Conservation (phyloP, 2,797 vertebrate genomes). For the Meriones psammophilus region DNA sequence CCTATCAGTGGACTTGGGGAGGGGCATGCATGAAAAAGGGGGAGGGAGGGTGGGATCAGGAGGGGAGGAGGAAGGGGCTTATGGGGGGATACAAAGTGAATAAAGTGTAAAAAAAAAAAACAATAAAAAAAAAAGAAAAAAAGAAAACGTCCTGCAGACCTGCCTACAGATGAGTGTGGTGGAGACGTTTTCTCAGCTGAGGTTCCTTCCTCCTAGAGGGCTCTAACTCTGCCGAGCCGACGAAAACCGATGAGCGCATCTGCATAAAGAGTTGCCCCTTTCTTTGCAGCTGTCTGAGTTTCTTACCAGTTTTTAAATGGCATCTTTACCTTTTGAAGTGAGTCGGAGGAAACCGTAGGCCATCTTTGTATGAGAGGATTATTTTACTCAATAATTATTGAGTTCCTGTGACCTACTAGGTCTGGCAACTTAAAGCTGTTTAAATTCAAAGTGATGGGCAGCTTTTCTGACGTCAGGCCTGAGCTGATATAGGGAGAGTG, state of each 20-base stretch:
- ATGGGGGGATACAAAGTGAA: too few species aligned
- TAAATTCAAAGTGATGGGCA: neutral
- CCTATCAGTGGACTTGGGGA: too few species aligned
- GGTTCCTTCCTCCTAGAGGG: neutral
- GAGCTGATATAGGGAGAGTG: neutral
- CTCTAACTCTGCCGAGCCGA: neutral
- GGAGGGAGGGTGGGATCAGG: too few species aligned
- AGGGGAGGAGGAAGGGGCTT: too few species aligned
- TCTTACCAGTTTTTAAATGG: neutral
- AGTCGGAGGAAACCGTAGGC: neutral
- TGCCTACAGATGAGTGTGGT: too few species aligned
- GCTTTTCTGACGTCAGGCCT: neutral
- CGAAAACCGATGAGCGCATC: neutral
- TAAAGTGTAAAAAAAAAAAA: too few species aligned
- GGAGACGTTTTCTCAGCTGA: neutral
- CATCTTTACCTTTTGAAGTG: slow-evolving; percentile 4
- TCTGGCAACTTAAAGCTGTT: neutral
- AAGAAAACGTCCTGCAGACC: neutral
- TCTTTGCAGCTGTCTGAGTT: neutral
- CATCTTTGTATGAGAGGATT: neutral
- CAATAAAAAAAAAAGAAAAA: too few species aligned
- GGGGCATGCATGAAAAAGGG: too few species aligned
- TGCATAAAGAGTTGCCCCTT: neutral
- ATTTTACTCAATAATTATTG: neutral
- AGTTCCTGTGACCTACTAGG: neutral